Base-by-base conservation (phyloP, 2,888 invertebrate species). In the Sisyra terminalis region DNA sequence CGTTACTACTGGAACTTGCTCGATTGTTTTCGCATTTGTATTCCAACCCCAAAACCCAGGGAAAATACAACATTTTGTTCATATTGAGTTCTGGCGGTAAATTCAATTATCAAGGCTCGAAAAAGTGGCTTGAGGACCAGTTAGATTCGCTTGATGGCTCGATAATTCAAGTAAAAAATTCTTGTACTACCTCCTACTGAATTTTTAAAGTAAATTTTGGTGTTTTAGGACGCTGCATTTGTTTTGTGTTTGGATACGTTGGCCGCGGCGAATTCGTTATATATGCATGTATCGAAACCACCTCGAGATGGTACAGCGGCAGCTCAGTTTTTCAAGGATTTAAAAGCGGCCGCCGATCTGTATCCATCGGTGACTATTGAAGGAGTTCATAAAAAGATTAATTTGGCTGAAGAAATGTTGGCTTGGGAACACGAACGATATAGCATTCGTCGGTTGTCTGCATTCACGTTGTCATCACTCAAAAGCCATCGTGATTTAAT, bases 361-460 rank as follows among this genome's bases (percentile, higher is more conserved):
- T 57, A 66, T 37, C 61, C 61, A 2, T 43, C 63, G 1, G 58
- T 68, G 2, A 65, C 64, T 3, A 67, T 81, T 9, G 76, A 82
- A 46, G 71, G 84, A 37, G 73, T 79, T 6, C 93, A 96, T 55
- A 96, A 96, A 65, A 97, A 97, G 69, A 97, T 98, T 51, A 94
- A 94, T 67, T 66, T 97, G 43, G 92, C 90, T 0, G 92, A 94
- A 42, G 86, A 88, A 50, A 71, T 80, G 43, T 63, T 94, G 18
- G 86, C 92, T 0, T 98, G 97, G 97, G 94, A 96, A 55, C 97
- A 98, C 56, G 97, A 98, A 62, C 68, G 90, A 49, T 97, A 86
- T 64, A 93, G 92, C 59, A 89, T 97, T 51, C 73, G 88, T 48
- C 70, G 93, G 48, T 71, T 94, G 53, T 82, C 92, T 0, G 93